Evolutionary conservation across 2,888 invertebrate genomes (phyloP), one percentile per base, ranked within the genome.

Genomic region (Dicyrtoma fusca): DNA sequence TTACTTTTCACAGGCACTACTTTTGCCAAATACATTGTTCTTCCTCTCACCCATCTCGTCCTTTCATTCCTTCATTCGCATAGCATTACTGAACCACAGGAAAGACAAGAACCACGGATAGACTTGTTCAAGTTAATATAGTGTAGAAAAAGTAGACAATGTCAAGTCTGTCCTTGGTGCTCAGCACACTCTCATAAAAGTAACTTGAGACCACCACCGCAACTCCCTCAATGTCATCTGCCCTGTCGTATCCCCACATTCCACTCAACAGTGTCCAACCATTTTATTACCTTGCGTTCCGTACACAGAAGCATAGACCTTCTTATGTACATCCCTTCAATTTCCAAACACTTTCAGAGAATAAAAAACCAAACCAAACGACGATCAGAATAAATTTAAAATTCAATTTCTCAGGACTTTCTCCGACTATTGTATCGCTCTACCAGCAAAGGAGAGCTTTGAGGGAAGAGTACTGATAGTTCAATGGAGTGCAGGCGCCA

Each of bases 321-420:
- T n/a, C n/a, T n/a, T n/a, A n/a, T n/a, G n/a, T n/a, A n/a, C n/a
- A n/a, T n/a, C n/a, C n/a, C n/a, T n/a, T n/a, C n/a, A n/a, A n/a
- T n/a, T n/a, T n/a, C n/a, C n/a, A n/a, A n/a, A n/a, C n/a, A n/a
- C n/a, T n/a, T n/a, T n/a, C n/a, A n/a, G n/a, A n/a, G n/a, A n/a
- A n/a, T n/a, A n/a, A 19, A 14, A 49, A 13, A 11, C 14, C 49
- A 49, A 49, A 49, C 49, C 49, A 57, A 21, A 57, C 13, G 13
- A 57, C 14, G 26, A 21, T 34, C n/a, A n/a, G 53, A 66, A 66
- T 66, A 66, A 66, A 66, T 66, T 66, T 66, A 66, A 66, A 66
- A 44, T 66, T 66, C 66, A 66, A 66, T 66, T 66, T 66, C 53
- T 53, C 66, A 66, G 8, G 19, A 66, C 53, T 42, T 19, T 44